These are phyloP conservation scores for Podiceps cristatus DNA, from an alignment of 2,113 vertebrate species.

Conservation along the genomic window DNA sequence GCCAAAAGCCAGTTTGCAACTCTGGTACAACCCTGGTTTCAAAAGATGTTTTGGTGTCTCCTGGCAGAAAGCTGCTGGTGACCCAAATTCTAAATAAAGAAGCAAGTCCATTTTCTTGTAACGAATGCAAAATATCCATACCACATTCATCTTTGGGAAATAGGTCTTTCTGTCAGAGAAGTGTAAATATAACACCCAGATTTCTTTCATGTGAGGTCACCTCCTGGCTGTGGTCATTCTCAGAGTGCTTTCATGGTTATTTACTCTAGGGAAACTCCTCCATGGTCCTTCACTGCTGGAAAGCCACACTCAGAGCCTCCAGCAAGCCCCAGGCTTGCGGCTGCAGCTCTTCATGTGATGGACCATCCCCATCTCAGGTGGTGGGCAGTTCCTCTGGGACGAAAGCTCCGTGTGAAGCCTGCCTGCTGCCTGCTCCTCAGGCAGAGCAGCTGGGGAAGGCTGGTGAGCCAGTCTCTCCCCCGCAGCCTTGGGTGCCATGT, in stretches of 20 bases:
- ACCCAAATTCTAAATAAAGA: slow-evolving; percentile 44
- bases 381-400: background rate
- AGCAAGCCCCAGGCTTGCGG: background rate
- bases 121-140: background rate
- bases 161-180: background rate
- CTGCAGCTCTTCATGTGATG: background rate
- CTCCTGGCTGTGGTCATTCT: background rate
- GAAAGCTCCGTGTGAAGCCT: fast-evolving
- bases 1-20: background rate
- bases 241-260: background rate
- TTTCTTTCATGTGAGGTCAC: slow-evolving; percentile 24
- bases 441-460: background rate
- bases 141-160: background rate
- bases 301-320: background rate
- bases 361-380: background rate
- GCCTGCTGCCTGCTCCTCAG: background rate
- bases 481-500: fast-evolving
- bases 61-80: slow-evolving; percentile 20
- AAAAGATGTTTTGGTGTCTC: background rate
- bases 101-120: background rate
- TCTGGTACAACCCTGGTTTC: background rate
- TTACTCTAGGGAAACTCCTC: background rate
- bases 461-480: background rate
- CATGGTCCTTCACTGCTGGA: background rate
- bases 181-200: background rate